A percentile compares a stretch with the other conserved stretches of the same genome.
Evolutionary conservation across 2,113 vertebrate species (phyloP).

Genomic region (Rattus rattus): DNA sequence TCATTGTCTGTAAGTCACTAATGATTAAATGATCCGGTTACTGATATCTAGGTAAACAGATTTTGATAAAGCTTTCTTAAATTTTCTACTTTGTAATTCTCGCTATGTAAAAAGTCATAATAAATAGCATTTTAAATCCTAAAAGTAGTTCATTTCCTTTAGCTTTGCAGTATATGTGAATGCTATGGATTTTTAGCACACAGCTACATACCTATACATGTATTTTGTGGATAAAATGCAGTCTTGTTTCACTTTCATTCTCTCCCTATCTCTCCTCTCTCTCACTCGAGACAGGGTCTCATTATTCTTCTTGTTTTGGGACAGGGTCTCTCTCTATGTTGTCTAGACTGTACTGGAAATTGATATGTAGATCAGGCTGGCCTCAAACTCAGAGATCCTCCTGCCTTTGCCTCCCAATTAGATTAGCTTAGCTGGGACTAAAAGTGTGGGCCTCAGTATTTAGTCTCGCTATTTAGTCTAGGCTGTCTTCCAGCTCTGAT

Average conservation of each 20-base stretch:
- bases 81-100: slow-evolving; percentile 74
- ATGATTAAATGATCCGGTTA: slow-evolving; percentile 66
- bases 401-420: neutral
- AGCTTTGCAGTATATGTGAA: neutral
- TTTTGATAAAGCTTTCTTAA: slow-evolving; percentile 55
- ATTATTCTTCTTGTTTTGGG: neutral
- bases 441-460: neutral
- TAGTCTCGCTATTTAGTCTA: neutral
- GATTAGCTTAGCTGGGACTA: neutral
- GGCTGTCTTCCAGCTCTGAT: neutral
- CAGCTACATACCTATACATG: neutral
- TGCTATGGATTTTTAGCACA: slow-evolving; percentile 39
- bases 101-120: slow-evolving; percentile 79
- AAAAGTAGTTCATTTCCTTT: slow-evolving; percentile 79
- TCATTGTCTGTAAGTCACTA: slow-evolving; percentile 61
- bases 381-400: neutral
- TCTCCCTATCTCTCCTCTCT: neutral
- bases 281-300: neutral
- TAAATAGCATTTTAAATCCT: slow-evolving; percentile 80
- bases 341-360: neutral
- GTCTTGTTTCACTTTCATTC: neutral
- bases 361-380: neutral
- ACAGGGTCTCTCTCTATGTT: neutral
- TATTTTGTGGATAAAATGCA: neutral
- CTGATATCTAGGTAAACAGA: slow-evolving; percentile 36